A percentile compares a stretch with the other conserved stretches of the same genome.
Conservation (phyloP, 2,888 invertebrate species). For the Drosophila greeni region DNA sequence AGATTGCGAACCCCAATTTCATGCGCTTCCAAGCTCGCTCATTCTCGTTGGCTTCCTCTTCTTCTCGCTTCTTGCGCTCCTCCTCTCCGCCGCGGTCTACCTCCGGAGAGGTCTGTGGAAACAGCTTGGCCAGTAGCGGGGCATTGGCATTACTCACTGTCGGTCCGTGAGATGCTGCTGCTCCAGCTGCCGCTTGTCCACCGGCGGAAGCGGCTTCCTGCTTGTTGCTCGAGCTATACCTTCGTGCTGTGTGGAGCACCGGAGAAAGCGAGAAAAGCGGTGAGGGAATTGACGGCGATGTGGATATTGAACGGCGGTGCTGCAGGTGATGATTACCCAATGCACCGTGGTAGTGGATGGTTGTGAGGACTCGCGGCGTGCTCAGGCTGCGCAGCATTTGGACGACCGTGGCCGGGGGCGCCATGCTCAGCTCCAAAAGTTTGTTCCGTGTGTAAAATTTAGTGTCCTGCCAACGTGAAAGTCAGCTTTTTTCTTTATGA, state of each 20-base stretch:
- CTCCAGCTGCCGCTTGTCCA: slow-evolving; percentile 1
- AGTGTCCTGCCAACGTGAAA: slow-evolving; percentile 16
- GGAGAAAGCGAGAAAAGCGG: slow-evolving; percentile 6
- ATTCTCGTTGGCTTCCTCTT: slow-evolving; percentile 82
- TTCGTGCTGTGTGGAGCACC: slow-evolving; percentile 9
- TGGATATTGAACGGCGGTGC: slow-evolving; percentile 23
- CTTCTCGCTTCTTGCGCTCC: slow-evolving; percentile 81
- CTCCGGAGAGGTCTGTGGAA: slow-evolving; percentile 81
- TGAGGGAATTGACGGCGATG: not conserved
- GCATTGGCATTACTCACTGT: slow-evolving; percentile 44
- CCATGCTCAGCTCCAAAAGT: slow-evolving; percentile 47
- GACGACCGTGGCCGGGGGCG: slow-evolving; percentile 45
- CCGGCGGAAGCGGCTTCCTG: slow-evolving; percentile 1
- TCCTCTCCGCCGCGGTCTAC: slow-evolving; percentile 80
- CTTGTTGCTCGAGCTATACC: slow-evolving; percentile 49
- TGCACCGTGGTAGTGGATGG: slow-evolving; percentile 39
- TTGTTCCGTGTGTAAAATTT: slow-evolving; percentile 3
- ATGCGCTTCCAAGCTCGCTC: slow-evolving; percentile 86
- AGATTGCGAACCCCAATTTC: slow-evolving; percentile 83
- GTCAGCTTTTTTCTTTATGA: slow-evolving; percentile 10
- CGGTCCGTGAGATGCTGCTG: slow-evolving; percentile 8
- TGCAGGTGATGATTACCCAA: slow-evolving; percentile 54
- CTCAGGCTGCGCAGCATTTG: slow-evolving; percentile 48
- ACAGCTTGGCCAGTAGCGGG: slow-evolving; percentile 81
- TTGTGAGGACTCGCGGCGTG: slow-evolving; percentile 32